A percentile compares a stretch with the other conserved stretches of the same genome.
phyloP scores from a whole-genome alignment of 2,797 vertebrate species.

The Falco biarmicus region DNA sequence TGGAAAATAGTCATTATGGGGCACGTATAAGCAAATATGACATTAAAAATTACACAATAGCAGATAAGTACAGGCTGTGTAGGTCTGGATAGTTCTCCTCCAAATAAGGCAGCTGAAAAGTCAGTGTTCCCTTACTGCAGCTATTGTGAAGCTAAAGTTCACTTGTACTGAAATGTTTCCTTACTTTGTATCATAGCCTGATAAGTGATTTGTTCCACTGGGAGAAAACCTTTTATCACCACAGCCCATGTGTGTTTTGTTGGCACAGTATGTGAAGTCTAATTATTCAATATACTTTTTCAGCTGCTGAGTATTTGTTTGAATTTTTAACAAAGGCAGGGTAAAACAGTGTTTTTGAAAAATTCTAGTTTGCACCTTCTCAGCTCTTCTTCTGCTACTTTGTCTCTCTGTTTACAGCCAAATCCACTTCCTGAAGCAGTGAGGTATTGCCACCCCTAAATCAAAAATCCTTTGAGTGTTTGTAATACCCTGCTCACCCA shows the following conservation, averaged over 20 bases:
- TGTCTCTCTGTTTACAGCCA: not conserved
- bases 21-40: conserved; percentile 39
- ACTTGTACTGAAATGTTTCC: conserved; percentile 66
- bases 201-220: conserved; percentile 61
- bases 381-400: not conserved
- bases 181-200: conserved; percentile 62
- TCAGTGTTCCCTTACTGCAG: conserved; percentile 28
- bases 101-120: conserved; percentile 49
- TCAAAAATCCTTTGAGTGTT: not conserved
- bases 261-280: conserved; percentile 50
- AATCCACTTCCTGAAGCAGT: not conserved
- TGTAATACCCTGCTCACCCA: not conserved
- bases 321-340: conserved; percentile 48
- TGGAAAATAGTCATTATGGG: conserved; percentile 48
- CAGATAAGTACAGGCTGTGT: conserved; percentile 41
- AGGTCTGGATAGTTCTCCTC: conserved; percentile 39
- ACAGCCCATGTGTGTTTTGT: conserved; percentile 51
- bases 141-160: conserved; percentile 51
- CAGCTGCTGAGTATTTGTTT: conserved; percentile 57
- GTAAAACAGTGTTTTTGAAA: conserved; percentile 8
- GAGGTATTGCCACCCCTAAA: not conserved
- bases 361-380: not conserved
- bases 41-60: conserved; percentile 52
- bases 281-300: conserved; percentile 64
- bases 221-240: conserved; percentile 65